phyloP scores from a whole-genome alignment of 1,140 invertebrate genomes.

The Drosophila subobscura region DNA sequence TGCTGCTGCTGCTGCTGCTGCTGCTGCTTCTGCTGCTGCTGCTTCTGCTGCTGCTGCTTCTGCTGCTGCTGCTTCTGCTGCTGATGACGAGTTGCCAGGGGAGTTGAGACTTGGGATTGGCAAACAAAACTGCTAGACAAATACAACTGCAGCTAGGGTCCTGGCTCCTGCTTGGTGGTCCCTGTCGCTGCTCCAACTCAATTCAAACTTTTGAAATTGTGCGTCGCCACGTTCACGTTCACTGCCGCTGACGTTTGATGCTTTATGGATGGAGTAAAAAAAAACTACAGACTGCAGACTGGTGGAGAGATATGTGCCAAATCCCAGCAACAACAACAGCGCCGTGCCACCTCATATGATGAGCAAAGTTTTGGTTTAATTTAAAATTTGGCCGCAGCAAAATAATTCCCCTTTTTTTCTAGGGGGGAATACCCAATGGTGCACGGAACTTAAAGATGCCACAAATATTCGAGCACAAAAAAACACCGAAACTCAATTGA shows the following conservation, averaged over 20 bases:
- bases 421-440: background rate
- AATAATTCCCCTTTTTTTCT: constrained; percentile 2
- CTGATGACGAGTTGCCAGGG: constrained; percentile 15
- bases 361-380: constrained; percentile 73
- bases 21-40: too few species aligned
- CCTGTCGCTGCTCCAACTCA: constrained; percentile 46
- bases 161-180: background rate
- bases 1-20: too few species aligned
- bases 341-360: constrained; percentile 38
- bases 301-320: constrained; percentile 41
- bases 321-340: constrained; percentile 35
- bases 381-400: constrained; percentile 41
- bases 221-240: constrained; percentile 32
- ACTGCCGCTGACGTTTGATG: constrained; percentile 66
- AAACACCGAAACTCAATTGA: constrained; percentile 2
- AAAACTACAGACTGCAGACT: constrained; percentile 30
- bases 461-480: background rate
- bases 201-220: constrained; percentile 78
- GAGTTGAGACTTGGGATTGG: constrained; percentile 3
- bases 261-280: constrained; percentile 71
- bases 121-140: constrained; percentile 36
- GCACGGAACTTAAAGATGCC: background rate
- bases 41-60: too few species aligned
- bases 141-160: constrained; percentile 6
- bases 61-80: too few species aligned